Evolutionary conservation across 2,888 invertebrate species (phyloP).

Genomic region (Meloe dianella): DNA sequence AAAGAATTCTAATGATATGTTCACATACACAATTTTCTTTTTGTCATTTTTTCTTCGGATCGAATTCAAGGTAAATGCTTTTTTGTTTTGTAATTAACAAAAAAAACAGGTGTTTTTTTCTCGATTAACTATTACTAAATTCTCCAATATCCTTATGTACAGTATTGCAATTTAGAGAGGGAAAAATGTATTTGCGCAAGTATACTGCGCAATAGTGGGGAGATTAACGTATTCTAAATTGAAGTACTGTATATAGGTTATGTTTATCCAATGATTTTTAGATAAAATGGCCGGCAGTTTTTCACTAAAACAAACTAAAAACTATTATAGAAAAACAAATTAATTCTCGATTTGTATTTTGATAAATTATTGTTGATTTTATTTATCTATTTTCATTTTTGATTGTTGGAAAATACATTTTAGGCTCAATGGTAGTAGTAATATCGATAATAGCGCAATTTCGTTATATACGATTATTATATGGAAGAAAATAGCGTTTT

Average conservation of each 20-base stretch:
- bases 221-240: no score
- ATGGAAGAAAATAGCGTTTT: slow-evolving; percentile 3
- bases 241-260: neutral
- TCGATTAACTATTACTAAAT: no score
- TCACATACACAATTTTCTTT: slow-evolving; percentile 20
- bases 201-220: neutral
- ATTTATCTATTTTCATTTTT: neutral
- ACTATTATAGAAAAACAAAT: slow-evolving; percentile 29
- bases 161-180: neutral
- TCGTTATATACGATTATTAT: slow-evolving; percentile 20
- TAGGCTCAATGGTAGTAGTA: neutral
- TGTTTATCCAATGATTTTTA: slow-evolving; percentile 23
- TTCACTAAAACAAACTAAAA: slow-evolving; percentile 36
- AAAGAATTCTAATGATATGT: slow-evolving; percentile 27
- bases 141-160: no score
- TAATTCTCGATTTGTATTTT: slow-evolving; percentile 24
- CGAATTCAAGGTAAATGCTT: no score
- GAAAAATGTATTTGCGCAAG: neutral
- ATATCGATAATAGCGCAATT: neutral
- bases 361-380: neutral
- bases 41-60: neutral
- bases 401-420: neutral
- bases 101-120: no score
- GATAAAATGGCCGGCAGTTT: slow-evolving; percentile 50
- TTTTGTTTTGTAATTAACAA: no score